Evolutionary conservation across 2,797 vertebrate genomes (phyloP).

Genomic region (Cichlasoma orientale): DNA sequence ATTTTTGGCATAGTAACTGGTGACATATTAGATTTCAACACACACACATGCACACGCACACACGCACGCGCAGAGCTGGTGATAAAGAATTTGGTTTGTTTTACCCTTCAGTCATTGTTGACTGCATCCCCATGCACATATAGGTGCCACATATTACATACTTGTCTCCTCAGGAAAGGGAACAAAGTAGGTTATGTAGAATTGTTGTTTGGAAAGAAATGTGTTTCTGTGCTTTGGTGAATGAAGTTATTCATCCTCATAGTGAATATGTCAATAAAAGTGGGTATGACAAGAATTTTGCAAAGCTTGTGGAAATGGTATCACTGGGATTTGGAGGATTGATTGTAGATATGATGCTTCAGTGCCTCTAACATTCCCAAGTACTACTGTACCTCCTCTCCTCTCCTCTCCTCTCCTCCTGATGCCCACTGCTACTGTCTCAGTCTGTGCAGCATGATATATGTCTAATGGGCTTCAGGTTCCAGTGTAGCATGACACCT

Average conservation of each 20-base stretch:
- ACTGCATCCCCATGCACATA: not conserved
- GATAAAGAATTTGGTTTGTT: not conserved
- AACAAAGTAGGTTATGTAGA: not conserved
- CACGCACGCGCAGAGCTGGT: not conserved
- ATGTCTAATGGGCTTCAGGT: slow-evolving; percentile 71
- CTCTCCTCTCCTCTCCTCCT: not conserved
- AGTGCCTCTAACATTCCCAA: slow-evolving; percentile 26
- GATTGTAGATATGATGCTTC: slow-evolving; percentile 36
- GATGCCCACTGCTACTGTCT: slow-evolving; percentile 24
- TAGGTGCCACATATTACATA: not conserved
- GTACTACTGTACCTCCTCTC: not conserved
- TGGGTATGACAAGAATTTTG: not conserved
- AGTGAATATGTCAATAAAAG: not conserved
- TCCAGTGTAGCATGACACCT: slow-evolving; percentile 64
- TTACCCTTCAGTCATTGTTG: slow-evolving; percentile 1
- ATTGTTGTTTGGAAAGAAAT: not conserved
- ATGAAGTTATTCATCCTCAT: not conserved
- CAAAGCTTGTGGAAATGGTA: slow-evolving; percentile 13
- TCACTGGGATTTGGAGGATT: slow-evolving; percentile 30
- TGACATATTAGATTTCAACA: not conserved
- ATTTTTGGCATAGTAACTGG: not conserved
- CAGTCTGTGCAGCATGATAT: slow-evolving; percentile 63
- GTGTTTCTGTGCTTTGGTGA: slow-evolving; percentile 3
- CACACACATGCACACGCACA: not conserved
- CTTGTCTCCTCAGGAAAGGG: slow-evolving; percentile 1